Evolutionary conservation across 2,888 invertebrate genomes (phyloP), one percentile per base, ranked within the genome.

Genomic region (Mimas tiliae): DNA sequence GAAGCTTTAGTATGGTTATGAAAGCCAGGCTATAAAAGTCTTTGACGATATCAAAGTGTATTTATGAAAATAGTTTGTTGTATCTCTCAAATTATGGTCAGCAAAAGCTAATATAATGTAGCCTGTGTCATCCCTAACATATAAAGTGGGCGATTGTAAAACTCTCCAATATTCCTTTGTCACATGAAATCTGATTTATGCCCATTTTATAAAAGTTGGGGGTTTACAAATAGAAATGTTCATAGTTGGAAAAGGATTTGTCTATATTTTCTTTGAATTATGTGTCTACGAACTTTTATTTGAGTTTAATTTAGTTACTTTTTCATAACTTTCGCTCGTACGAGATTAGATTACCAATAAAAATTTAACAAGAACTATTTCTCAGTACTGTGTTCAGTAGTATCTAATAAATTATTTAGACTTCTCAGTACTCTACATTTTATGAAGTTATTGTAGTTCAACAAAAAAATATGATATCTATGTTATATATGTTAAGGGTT

Each of bases 251-350:
- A 58, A 58, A 38, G 50, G 48, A 47, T 67, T 64, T 58, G 58
- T 50, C 64, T 68, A 62, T 63, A 64, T 66, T 68, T 66, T 66
- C 65, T 58, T 64, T 70, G 72, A 76, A 68, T 75, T 74, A 79
- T 75, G 72, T 71, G 78, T 79, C 77, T 78, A 71, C 70, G 70
- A 79, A 80, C 76, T 79, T 58, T 42, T 42, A 58, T 58, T 58
- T 42, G 58, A 58, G 12, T 58, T 58, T 58, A 58, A 55, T 58
- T 58, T 42, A 58, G 38, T 58, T 42, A 19, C 12, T 19, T 6
- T 58, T 19, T 38, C 53, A 19, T 11, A 19, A 38, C 12, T 58
- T 58, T 58, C 16, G n/a, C 16, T 38, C 72, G 27, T 69, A 71
- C 74, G 69, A 72, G 68, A 70, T 50, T 34, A 27, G 50, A 51